Base-by-base conservation (phyloP, 2,113 vertebrate species). In the Atractosteus spatula region DNA sequence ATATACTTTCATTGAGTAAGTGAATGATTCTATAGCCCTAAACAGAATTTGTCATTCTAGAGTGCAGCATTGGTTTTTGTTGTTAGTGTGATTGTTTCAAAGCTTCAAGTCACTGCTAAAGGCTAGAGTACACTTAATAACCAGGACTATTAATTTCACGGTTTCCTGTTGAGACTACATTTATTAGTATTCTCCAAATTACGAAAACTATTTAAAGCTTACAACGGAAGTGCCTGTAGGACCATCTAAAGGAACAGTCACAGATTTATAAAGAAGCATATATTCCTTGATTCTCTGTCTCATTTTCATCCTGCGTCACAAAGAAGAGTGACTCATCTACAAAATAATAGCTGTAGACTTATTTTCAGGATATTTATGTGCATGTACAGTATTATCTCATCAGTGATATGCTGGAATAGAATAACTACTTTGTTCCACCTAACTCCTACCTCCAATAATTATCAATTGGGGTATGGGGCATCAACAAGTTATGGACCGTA, bases 261-360 rank as follows among this genome's bases (percentile, higher is more conserved):
- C 62, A 64, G 43, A 7, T 61, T 13, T n/a, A n/a, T 55, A 14
- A 4, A 61, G 68, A 74, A 51, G 54, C 17, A 13, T 14, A 43
- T n/a, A 14, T 68, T 42, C 65, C 65, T 43, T 7, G 8, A 55
- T 42, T 47, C 1, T 68, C 59, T 65, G 71, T 16, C 54, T 62
- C 13, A 62, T 61, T 61, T 41, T 57, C 62, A 43, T 66, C 16
- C 54, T n/a, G 10, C 6, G 54, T 10, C 45, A 13, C 55, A 63
- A 66, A 61, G 29, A 73, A 56, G 71, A 63, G 73, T 76, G 62
- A 79, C 68, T 77, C 77, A 73, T 64, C 59, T 47, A 57, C 5
- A 13, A 75, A 69, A 69, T 54, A 69, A 57, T 10, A 51, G 3
- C 47, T 51, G 47, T 29, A 29, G 29, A 29, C 29, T 29, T 29